Evolutionary conservation across 2,113 vertebrate genomes (phyloP).

Genomic region (Coregonus clupeaformis): DNA sequence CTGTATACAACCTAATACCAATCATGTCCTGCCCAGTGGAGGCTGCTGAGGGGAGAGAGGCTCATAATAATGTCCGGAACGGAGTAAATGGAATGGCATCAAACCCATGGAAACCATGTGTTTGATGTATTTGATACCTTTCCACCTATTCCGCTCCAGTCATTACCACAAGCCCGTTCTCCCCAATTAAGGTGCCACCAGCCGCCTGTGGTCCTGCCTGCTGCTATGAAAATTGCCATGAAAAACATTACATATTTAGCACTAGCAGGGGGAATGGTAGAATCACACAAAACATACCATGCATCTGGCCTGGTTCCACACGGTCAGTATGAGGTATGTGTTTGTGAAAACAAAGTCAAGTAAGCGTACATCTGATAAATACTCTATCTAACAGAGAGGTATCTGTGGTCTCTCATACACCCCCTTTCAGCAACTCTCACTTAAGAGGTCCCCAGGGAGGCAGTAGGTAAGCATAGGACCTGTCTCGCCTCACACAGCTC

Average conservation of each 20-base stretch:
- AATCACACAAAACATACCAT: conserved; percentile 15
- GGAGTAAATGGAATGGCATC: too few species aligned
- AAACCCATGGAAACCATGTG: too few species aligned
- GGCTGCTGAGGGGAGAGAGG: too few species aligned
- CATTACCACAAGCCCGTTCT: too few species aligned
- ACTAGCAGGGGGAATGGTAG: not conserved
- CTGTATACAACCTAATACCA: not conserved
- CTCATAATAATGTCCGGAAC: too few species aligned
- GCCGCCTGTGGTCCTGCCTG: too few species aligned
- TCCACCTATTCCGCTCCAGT: too few species aligned
- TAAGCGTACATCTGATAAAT: conserved; percentile 51
- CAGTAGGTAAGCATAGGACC: not conserved
- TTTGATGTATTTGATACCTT: too few species aligned
- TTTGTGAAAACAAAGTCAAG: conserved; percentile 37
- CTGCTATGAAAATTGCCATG: not conserved
- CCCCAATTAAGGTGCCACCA: too few species aligned
- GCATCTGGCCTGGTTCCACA: conserved; percentile 2
- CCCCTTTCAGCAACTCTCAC: conserved; percentile 39
- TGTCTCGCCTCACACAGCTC: not conserved
- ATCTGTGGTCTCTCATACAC: conserved; percentile 33
- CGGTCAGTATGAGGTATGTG: conserved; percentile 11
- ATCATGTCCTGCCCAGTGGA: too few species aligned
- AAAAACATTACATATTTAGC: not conserved
- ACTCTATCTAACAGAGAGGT: conserved; percentile 38
- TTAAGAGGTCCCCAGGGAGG: conserved; percentile 27